Evolutionary conservation across 2,113 vertebrate genomes (phyloP).

Genomic region (Mobula birostris): DNA sequence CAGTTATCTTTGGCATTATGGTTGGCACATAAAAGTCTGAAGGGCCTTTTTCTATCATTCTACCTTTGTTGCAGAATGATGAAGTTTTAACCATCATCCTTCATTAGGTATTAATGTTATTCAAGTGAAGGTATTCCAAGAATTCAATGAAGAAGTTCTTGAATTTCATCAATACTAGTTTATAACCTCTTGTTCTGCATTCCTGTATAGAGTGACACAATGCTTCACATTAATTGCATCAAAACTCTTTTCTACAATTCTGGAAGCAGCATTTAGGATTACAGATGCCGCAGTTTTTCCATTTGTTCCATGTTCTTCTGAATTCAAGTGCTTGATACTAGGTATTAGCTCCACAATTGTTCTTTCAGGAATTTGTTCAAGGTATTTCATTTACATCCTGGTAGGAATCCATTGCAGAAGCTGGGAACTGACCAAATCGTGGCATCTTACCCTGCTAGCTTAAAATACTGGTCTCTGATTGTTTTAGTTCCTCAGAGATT

Average conservation of each 20-base stretch:
- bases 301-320: neutral
- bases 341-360: neutral
- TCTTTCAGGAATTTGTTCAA: neutral
- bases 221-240: neutral
- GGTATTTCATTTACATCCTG: neutral
- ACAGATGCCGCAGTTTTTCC: too few relatives aligned
- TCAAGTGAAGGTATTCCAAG: neutral
- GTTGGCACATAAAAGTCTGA: too few relatives aligned
- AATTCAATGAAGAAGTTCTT: neutral
- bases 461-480: neutral
- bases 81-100: neutral
- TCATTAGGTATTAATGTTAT: neutral
- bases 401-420: neutral
- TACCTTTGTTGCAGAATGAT: too few relatives aligned
- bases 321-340: neutral
- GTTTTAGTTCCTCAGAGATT: neutral
- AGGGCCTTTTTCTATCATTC: too few relatives aligned
- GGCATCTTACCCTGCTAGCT: neutral
- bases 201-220: neutral
- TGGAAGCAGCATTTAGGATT: neutral
- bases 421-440: neutral
- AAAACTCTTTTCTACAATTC: neutral
- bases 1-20: too few relatives aligned
- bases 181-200: neutral
- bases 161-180: neutral